Base-by-base conservation (phyloP, 2,797 vertebrate species). In the Etheostoma perlongum region DNA sequence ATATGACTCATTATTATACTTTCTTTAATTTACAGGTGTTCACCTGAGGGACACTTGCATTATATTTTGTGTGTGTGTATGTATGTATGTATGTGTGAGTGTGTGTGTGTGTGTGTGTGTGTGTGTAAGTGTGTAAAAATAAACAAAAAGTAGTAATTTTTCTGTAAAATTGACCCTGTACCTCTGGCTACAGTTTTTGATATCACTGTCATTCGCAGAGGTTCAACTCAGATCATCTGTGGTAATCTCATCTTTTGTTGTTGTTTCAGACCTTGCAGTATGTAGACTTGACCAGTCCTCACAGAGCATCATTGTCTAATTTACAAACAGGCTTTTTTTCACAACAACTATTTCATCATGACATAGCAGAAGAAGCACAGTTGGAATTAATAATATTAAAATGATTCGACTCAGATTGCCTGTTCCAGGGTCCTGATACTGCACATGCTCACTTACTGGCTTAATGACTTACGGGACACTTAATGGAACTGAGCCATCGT, bases 1-100 rank as follows among this genome's bases (percentile, higher is more conserved):
- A 36, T 5, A 63, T 79, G 78, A 86, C 30, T 78, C 77, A 83
- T 33, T 40, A 11, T 25, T 27, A 19, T 16, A 9, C 10, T 71
- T 51, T 73, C 47, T 65, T 6, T 1, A 13, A 51, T 18, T 73
- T 79, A 3, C 63, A 4, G 19, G 16, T 55, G 19, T 78, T 76
- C 36, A 40, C 6, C 58, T 27, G 30, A 74, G 13, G 19, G 19
- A 59, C 23, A 54, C 18, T 53, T 36, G 40, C 13, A 10, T 76
- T 49, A 52, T 36, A 19, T 27, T 25, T 12, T 48, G 5, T 49
- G 49, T 12, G 21, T 12, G 4, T 23, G 27, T 12, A 3, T 10
- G 2, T 36, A 9, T 36, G 2, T 36, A 9, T 10, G 2, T 40
- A 10, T 36, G 2, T 36, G 36, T 36, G 8, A 10, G 9, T 36